These are phyloP conservation scores for Adelosebastes latens DNA, from an alignment of 2,797 vertebrate species.

Conservation along the genomic window DNA sequence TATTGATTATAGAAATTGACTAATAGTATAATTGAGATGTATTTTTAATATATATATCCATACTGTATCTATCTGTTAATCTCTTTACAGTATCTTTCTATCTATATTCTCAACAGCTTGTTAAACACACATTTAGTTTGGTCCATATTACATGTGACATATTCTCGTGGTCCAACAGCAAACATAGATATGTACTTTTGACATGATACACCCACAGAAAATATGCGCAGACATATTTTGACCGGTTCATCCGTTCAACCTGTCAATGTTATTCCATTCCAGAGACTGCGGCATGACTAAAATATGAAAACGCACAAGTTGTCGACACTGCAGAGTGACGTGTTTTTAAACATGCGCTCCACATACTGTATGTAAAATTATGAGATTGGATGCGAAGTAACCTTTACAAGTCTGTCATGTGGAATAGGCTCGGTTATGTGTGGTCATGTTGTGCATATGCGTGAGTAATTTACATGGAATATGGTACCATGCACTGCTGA, in stretches of 20 bases:
- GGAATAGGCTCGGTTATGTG: conserved; percentile 14
- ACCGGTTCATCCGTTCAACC: neutral
- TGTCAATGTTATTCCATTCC: neutral
- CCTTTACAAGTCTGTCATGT: conserved; percentile 16
- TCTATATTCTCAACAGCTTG: neutral
- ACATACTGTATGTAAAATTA: neutral
- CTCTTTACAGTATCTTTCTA: neutral
- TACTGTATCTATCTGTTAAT: neutral
- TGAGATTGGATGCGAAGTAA: conserved; percentile 7
- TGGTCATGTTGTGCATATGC: neutral
- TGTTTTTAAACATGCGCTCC: neutral
- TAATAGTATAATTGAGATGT: neutral
- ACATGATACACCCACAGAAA: neutral
- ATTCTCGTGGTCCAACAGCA: neutral
- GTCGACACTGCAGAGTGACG: neutral
- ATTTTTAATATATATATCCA: neutral
- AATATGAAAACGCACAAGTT: conserved; percentile 1
- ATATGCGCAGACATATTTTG: neutral
- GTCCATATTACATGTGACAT: neutral
- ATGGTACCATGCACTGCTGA: conserved; percentile 2
- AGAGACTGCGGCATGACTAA: neutral
- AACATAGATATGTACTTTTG: neutral
- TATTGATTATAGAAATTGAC: neutral
- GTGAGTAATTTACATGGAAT: conserved; percentile 35
- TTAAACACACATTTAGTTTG: neutral